These are phyloP conservation scores for Paramisgurnus dabryanus DNA, from an alignment of 2,113 vertebrate species.

Conservation along the genomic window DNA sequence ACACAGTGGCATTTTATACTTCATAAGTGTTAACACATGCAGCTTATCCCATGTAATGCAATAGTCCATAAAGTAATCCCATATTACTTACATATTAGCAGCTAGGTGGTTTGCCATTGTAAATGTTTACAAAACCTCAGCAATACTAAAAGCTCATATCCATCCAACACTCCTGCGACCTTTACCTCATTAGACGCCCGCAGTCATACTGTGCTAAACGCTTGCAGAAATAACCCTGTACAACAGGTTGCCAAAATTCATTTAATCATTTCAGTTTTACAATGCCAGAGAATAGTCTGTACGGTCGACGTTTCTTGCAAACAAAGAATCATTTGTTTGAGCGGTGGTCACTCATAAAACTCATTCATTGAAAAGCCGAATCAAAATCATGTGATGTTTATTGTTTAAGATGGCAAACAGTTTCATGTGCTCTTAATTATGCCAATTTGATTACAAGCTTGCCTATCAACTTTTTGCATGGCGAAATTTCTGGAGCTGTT, in stretches of 20 bases:
- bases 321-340: conserved; percentile 54
- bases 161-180: conserved; percentile 26
- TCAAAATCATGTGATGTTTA: background rate
- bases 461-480: conserved; percentile 1
- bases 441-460: conserved; percentile 18
- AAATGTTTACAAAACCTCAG: background rate
- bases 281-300: conserved; percentile 48
- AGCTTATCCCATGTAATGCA: background rate
- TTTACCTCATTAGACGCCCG: conserved; percentile 42
- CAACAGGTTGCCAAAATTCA: conserved; percentile 61
- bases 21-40: background rate
- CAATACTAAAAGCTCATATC: background rate
- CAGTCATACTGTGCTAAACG: conserved; percentile 56
- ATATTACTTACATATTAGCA: background rate
- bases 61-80: background rate
- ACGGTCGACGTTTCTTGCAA: conserved; percentile 56
- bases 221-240: conserved; percentile 62
- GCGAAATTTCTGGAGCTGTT: conserved; percentile 7
- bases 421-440: background rate
- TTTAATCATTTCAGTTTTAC: conserved; percentile 60
- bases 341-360: conserved; percentile 62
- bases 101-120: background rate
- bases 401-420: background rate
- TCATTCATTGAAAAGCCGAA: background rate
- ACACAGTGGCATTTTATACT: background rate